Conservation (phyloP, 2,888 invertebrate species). For the Heteropelma amictum region DNA sequence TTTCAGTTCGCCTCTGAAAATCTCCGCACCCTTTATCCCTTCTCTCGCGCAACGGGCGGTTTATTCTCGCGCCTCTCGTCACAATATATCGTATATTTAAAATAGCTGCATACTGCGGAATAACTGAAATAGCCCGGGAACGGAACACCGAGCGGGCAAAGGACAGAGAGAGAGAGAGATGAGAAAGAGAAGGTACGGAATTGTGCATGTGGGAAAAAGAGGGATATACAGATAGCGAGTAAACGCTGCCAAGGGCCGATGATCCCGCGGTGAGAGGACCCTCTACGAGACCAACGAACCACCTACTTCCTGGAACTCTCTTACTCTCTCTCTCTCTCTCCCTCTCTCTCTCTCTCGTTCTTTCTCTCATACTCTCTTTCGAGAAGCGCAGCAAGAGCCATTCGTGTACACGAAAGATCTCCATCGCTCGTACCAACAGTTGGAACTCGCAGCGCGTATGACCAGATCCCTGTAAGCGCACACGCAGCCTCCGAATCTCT, state of each 20-base stretch:
- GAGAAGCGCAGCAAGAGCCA: slow-evolving; percentile 30
- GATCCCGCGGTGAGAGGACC: slow-evolving; percentile 65
- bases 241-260: slow-evolving; percentile 67
- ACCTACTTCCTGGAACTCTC: slow-evolving; percentile 71
- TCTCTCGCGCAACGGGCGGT: slow-evolving; percentile 43
- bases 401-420: slow-evolving; percentile 30
- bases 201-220: slow-evolving; percentile 21
- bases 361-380: slow-evolving; percentile 10
- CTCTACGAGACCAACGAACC: slow-evolving; percentile 57
- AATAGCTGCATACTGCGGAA: slow-evolving; percentile 72
- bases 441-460: slow-evolving; percentile 7
- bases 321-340: slow-evolving; percentile 31
- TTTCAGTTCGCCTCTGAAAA: slow-evolving; percentile 15
- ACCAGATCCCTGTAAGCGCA: background rate
- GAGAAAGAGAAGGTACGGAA: slow-evolving; percentile 26
- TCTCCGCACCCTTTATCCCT: slow-evolving; percentile 4
- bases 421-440: slow-evolving; percentile 36
- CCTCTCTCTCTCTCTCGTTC: slow-evolving; percentile 16
- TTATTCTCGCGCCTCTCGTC: slow-evolving; percentile 45
- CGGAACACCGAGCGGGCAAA: slow-evolving; percentile 41
- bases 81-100: slow-evolving; percentile 67
- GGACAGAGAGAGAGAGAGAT: slow-evolving; percentile 24
- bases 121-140: slow-evolving; percentile 71
- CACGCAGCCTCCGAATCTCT: slow-evolving; percentile 22
- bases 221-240: slow-evolving; percentile 36